Evolutionary conservation across 2,113 vertebrate genomes (phyloP), one percentile per base, ranked within the genome.

Genomic region (Barbus barbus): DNA sequence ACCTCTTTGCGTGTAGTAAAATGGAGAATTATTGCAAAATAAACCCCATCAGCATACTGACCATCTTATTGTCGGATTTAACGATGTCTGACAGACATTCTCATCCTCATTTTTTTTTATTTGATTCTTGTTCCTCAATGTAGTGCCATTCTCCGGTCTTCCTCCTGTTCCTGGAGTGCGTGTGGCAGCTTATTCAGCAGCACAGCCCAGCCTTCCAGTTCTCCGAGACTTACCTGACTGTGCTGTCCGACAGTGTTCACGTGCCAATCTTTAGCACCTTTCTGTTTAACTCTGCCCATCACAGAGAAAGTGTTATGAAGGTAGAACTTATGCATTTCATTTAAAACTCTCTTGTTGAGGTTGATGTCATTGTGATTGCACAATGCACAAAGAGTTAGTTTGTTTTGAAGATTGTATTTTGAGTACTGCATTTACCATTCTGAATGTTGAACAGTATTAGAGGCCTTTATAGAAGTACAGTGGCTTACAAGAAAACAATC

Each of bases 181-280:
- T 96, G 76, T 97, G 96, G 96, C 96, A 96, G 90, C 88, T 97
- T 73, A 86, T 94, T 24, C 95, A 95, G 79, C 96, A 97, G 86
- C 91, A 96, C 82, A 91, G 93, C 51, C 92, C 94, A 5, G 95
- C 96, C 0, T 97, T 97, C 89, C 95, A 97, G 84, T 96, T 96
- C 91, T 95, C 96, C 0, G 96, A 97, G 92, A 97, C 96, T 4
- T 97, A 96, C 86, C 91, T 97, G 92, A 97, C 96, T 1, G 96
- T 97, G 33, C 83, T 97, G 89, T 97, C 96, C 3, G 96, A 97
- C 87, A 96, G 95, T 87, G 79, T 97, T 8, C 94, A 96, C 28
- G 92, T 97, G 65, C 95, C 96, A 38, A 91, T 96, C 86, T 97
- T 97, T 88, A 95, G 94, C 92, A 97, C 96, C 83, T 97, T 97